Conservation (phyloP, 92 coral and sea anemone species). For the Phenganax subtilis region DNA sequence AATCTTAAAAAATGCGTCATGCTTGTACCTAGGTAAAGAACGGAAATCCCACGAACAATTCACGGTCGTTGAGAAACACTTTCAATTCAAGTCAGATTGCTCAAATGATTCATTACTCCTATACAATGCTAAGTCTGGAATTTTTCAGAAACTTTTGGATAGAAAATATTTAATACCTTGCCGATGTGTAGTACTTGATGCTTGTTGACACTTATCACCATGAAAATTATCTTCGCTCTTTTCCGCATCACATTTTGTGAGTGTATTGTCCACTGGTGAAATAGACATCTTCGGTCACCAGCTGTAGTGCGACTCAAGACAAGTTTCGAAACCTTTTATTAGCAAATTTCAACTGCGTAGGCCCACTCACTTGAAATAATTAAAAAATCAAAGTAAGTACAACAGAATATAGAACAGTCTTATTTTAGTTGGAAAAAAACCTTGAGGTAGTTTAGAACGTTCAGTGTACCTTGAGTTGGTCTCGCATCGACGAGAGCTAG, state of each 20-base stretch:
- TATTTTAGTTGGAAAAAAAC: not conserved
- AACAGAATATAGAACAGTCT: not conserved
- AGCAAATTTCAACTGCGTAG: conserved; percentile 22
- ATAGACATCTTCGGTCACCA: not conserved
- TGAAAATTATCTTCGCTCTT: not conserved
- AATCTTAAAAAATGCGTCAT: too few relatives aligned
- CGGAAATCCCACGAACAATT: too few relatives aligned
- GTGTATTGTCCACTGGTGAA: not conserved
- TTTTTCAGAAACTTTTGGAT: too few relatives aligned
- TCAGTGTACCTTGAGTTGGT: conserved; percentile 12
- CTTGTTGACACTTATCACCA: not conserved
- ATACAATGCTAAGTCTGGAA: too few relatives aligned
- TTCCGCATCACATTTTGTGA: not conserved
- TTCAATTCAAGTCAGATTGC: too few relatives aligned
- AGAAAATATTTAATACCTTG: not conserved
- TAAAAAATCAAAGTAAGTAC: not conserved
- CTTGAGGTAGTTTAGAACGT: not conserved
- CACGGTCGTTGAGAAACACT: too few relatives aligned
- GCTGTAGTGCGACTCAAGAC: not conserved
- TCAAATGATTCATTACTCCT: too few relatives aligned
- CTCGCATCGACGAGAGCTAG: conserved; percentile 12
- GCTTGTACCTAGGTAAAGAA: too few relatives aligned
- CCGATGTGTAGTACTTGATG: not conserved
- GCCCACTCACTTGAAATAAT: not conserved
- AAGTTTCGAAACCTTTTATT: not conserved